phyloP scores from a whole-genome alignment of 2,113 vertebrate species.

The Grallaria varia region DNA sequence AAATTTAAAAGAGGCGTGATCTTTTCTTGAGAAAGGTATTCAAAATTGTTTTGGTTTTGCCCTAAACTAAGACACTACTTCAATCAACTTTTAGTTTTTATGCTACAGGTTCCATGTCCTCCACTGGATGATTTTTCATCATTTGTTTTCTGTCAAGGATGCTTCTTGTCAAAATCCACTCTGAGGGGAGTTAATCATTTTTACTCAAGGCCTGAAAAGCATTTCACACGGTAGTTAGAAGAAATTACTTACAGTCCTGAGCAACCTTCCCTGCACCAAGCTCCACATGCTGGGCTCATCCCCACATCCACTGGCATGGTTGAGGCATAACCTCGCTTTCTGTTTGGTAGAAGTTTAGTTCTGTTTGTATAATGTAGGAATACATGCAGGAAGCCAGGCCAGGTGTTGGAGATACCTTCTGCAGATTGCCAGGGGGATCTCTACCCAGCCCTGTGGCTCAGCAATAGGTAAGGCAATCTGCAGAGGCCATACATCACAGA shows the following conservation, averaged over 20 bases:
- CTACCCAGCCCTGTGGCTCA: not conserved
- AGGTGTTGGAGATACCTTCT: not conserved
- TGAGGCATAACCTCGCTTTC: not conserved
- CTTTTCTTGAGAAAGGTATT: too few relatives aligned
- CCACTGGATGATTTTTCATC: not conserved
- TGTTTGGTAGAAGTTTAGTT: not conserved
- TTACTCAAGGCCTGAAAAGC: not conserved
- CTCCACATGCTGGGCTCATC: not conserved
- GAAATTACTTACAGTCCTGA: not conserved
- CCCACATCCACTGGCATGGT: not conserved
- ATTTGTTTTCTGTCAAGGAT: constrained; percentile 48
- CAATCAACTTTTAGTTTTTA: not conserved
- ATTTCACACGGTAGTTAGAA: not conserved
- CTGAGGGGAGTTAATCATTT: constrained; percentile 8
- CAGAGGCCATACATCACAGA: constrained; percentile 41
- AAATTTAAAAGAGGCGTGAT: too few relatives aligned
- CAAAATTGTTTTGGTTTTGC: too few relatives aligned
- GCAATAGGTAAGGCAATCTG: constrained; percentile 69
- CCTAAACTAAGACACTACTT: too few relatives aligned
- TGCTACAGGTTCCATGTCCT: not conserved
- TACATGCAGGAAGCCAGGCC: not conserved
- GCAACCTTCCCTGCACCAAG: not conserved
- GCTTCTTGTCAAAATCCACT: constrained; percentile 11
- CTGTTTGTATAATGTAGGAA: not conserved
- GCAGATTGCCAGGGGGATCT: not conserved